A percentile compares a stretch with the other conserved stretches of the same genome.
Conservation (phyloP, 2,888 invertebrate species). For the Calameuta idolon region DNA sequence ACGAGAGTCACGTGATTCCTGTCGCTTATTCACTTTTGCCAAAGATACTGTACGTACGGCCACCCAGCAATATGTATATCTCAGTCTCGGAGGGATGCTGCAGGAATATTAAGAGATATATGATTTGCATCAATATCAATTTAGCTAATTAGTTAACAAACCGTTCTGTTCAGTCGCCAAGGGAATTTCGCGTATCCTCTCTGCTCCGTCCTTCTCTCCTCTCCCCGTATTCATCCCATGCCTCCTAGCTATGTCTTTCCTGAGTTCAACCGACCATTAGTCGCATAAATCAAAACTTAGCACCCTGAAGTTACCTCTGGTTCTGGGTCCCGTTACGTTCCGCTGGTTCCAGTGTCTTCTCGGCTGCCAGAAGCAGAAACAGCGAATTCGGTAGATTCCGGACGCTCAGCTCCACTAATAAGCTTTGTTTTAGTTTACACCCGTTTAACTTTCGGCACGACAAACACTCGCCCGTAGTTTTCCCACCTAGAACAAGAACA, state of each 20-base stretch:
- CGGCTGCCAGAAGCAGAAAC: conserved; percentile 21
- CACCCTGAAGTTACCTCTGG: conserved; percentile 45
- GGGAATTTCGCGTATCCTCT: background rate
- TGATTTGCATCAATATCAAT: conserved; percentile 40
- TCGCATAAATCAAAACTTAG: conserved; percentile 62
- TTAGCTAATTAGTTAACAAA: conserved; percentile 52
- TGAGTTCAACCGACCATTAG: conserved; percentile 54
- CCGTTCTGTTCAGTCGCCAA: background rate
- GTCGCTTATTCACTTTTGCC: background rate
- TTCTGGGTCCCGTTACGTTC: conserved; percentile 41
- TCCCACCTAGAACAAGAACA: background rate
- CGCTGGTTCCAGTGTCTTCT: conserved; percentile 24
- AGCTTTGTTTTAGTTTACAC: background rate
- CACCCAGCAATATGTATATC: background rate
- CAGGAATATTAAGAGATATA: background rate
- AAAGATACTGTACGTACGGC: background rate
- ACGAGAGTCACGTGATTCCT: background rate
- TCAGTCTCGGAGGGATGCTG: background rate
- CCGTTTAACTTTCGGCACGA: background rate
- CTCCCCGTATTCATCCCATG: conserved; percentile 35
- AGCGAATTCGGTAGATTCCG: background rate
- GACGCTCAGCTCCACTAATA: background rate
- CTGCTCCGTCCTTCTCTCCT: conserved; percentile 26
- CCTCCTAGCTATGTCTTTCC: conserved; percentile 32
- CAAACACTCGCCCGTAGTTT: background rate